A percentile compares a stretch with the other conserved stretches of the same genome.
These are phyloP conservation scores for Nomada ruficornis DNA, from an alignment of 2,888 invertebrate genomes.

Conservation along the genomic window DNA sequence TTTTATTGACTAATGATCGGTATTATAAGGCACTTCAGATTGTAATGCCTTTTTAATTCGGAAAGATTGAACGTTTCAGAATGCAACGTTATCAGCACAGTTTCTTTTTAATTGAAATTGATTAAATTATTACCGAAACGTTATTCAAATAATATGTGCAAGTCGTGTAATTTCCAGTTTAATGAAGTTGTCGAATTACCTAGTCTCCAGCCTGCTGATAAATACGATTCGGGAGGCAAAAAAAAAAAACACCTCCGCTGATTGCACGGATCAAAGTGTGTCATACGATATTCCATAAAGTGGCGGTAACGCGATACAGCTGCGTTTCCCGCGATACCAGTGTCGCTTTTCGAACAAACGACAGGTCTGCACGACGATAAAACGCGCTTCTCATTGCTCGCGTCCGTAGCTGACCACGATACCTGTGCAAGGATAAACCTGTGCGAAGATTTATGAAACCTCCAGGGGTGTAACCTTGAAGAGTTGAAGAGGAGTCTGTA, in stretches of 20 bases:
- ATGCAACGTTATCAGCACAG: not conserved
- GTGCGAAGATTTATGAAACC: conserved; percentile 8
- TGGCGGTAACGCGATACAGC: conserved; percentile 17
- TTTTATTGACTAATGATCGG: not conserved
- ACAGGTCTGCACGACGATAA: conserved; percentile 6
- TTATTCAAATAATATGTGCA: not conserved
- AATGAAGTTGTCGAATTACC: not conserved
- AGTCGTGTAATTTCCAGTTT: not conserved
- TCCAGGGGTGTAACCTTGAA: conserved; percentile 12
- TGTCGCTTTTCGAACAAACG: not conserved
- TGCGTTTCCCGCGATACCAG: conserved; percentile 2
- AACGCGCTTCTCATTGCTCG: conserved; percentile 8
- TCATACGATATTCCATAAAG: conserved; percentile 4
- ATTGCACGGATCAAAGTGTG: not conserved
- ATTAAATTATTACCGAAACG: not conserved
- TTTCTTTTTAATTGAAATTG: too few species aligned
- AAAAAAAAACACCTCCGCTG: not conserved
- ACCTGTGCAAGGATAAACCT: conserved; percentile 4
- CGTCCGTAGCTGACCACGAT: not conserved
- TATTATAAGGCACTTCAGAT: not conserved
- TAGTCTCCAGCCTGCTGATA: not conserved
- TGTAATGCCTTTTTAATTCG: too few species aligned
- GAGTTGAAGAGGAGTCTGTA: not conserved
- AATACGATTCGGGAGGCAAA: not conserved
- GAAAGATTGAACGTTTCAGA: too few species aligned